A percentile compares a stretch with the other conserved stretches of the same genome.
phyloP scores from a whole-genome alignment of 2,113 vertebrate species.

The Hydrolagus affinis region DNA sequence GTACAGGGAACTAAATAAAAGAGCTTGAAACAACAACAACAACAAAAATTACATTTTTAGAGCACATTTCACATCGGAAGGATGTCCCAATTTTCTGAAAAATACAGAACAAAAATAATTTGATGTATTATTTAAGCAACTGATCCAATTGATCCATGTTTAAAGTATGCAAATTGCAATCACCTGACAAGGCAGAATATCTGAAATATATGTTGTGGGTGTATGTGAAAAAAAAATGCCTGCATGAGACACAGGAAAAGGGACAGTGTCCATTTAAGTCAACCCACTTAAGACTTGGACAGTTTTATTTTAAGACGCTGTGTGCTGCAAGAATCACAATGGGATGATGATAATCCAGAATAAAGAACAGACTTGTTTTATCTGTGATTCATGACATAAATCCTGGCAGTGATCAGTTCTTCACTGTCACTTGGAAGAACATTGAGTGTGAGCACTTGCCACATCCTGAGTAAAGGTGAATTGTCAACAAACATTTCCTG shows the following conservation, averaged over 20 bases:
- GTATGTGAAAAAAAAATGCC: too few relatives aligned
- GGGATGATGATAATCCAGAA: not conserved
- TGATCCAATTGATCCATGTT: too few relatives aligned
- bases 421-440: not conserved
- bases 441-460: slow-evolving; percentile 31
- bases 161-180: too few relatives aligned
- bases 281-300: not conserved
- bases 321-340: not conserved
- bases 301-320: not conserved
- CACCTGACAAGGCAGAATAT: too few relatives aligned
- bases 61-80: too few relatives aligned
- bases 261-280: not conserved
- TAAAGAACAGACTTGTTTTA: not conserved
- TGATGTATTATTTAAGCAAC: too few relatives aligned
- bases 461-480: slow-evolving; percentile 45
- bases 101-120: too few relatives aligned
- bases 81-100: too few relatives aligned
- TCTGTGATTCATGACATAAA: not conserved
- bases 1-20: too few relatives aligned
- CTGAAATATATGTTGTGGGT: too few relatives aligned
- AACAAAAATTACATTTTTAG: too few relatives aligned
- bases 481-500: slow-evolving; percentile 54
- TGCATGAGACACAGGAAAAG: not conserved
- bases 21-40: too few relatives aligned
- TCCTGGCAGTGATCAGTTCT: not conserved